Evolutionary conservation across 2,888 invertebrate species (phyloP).

Genomic region (Platycnemis pennipes): DNA sequence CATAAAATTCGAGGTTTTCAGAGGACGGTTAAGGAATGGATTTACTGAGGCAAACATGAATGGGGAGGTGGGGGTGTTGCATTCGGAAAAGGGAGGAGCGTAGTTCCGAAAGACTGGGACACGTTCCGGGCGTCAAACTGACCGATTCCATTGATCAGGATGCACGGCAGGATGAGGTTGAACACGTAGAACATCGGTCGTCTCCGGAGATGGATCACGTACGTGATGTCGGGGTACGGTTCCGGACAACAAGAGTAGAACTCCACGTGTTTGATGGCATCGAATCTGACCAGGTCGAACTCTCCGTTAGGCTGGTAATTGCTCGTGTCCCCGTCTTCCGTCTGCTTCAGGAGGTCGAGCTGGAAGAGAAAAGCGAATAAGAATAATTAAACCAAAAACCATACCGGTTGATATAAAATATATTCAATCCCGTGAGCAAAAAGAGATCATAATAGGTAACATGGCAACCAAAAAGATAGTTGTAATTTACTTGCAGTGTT

Average conservation of each 20-base stretch:
- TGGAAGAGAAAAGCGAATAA: constrained; percentile 76
- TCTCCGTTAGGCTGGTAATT: constrained; percentile 96
- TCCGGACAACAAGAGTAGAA: constrained; percentile 91
- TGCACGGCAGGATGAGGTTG: constrained; percentile 91
- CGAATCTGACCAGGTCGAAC: constrained; percentile 90
- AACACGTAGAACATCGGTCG: constrained; percentile 93
- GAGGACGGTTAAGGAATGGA: too few relatives aligned
- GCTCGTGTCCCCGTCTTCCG: constrained; percentile 90
- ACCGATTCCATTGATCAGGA: constrained; percentile 92
- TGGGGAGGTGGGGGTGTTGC: background rate
- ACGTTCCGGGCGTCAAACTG: constrained; percentile 75
- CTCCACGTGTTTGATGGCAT: constrained; percentile 86
- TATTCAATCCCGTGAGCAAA: too few relatives aligned
- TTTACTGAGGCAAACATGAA: too few relatives aligned
- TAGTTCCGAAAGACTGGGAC: background rate
- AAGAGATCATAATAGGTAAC: too few relatives aligned
- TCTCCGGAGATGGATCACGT: constrained; percentile 87
- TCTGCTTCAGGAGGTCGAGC: constrained; percentile 88
- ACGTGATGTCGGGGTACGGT: constrained; percentile 92
- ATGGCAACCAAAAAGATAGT: too few relatives aligned
- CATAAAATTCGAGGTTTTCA: too few relatives aligned
- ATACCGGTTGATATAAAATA: too few relatives aligned
- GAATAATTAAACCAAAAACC: too few relatives aligned
- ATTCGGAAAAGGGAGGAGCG: background rate
- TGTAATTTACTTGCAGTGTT: too few relatives aligned